phyloP scores from a whole-genome alignment of 2,113 vertebrate genomes.

The Sterrhoptilus dennistouni region DNA sequence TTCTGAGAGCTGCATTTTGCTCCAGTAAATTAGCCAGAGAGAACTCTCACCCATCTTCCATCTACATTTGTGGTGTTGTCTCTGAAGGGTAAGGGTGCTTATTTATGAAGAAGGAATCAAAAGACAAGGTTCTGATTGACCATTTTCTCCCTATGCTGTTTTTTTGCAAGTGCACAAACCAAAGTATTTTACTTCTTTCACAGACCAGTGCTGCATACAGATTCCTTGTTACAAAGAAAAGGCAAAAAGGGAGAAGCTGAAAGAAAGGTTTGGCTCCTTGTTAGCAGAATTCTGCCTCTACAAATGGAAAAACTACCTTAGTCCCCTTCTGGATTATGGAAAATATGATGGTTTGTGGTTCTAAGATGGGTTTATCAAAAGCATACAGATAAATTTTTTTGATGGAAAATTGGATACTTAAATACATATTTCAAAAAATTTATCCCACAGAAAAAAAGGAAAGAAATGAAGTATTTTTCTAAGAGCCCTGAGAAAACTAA shows the following conservation, averaged over 20 bases:
- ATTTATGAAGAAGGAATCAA: background rate
- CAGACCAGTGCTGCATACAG: background rate
- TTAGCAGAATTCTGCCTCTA: background rate
- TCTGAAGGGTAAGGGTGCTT: background rate
- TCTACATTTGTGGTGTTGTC: background rate
- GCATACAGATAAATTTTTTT: background rate
- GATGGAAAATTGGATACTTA: background rate
- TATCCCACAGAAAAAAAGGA: background rate
- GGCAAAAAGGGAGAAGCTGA: background rate
- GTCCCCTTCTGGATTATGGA: background rate
- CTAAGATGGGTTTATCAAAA: background rate
- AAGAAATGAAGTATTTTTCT: background rate
- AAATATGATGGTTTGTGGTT: background rate
- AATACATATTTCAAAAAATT: background rate
- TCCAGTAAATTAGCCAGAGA: background rate
- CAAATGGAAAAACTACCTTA: background rate
- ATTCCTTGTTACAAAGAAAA: background rate
- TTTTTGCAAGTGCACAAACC: background rate
- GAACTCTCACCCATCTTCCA: background rate
- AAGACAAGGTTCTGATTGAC: background rate
- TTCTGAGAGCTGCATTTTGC: background rate
- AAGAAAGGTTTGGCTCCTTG: background rate
- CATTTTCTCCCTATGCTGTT: background rate
- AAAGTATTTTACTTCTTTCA: background rate
- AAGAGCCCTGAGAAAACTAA: background rate